Base-by-base conservation (phyloP, 2,113 vertebrate genomes). In the Lycaon pictus region DNA sequence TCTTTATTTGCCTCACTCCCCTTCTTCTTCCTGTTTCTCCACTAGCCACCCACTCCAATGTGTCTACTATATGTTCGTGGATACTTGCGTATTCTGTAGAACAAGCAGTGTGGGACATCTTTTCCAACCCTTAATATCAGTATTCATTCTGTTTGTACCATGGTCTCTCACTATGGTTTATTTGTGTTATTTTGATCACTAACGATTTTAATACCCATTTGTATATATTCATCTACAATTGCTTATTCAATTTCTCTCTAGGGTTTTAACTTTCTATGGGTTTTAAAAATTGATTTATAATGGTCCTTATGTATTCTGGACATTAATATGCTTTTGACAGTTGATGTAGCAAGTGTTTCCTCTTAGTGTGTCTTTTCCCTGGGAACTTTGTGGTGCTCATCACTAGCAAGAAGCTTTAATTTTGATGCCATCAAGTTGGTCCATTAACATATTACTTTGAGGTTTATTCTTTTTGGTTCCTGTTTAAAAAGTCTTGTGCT, bases 31-130 rank as follows among this genome's bases (percentile, higher is more conserved):
- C 22, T 25, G 5, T 60, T 17, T 71, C 15, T 17, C 3, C 29
- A 43, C 53, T 1, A 17, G 69, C 19, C 20, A 11, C 37, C 25
- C 17, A 3, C 63, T 13, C 25, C n/a, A 4, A 7, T 2, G 43
- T 23, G 5, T 19, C 80, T 60, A 17, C 37, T 35, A 0, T 3
- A 1, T 17, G 22, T 51, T 55, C 53, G 76, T 56, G 29, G 51
- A 7, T 67, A 20, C 27, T 17, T 17, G 0, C 6, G 51, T 10
- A 2, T 19, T n/a, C 37, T 3, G 20, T 17, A 10, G 88, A 37
- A 82, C 0, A 17, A 55, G n/a, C 12, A 17, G 29, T 0, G 5
- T 5, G 25, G 3, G n/a, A 23, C 15, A 7, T 76, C 29, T 12
- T 60, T n/a, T 23, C 72, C 84, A 81, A 3, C 55, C 23, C 51